phyloP scores from a whole-genome alignment of 2,888 invertebrate genomes.

The Alitta virens region DNA sequence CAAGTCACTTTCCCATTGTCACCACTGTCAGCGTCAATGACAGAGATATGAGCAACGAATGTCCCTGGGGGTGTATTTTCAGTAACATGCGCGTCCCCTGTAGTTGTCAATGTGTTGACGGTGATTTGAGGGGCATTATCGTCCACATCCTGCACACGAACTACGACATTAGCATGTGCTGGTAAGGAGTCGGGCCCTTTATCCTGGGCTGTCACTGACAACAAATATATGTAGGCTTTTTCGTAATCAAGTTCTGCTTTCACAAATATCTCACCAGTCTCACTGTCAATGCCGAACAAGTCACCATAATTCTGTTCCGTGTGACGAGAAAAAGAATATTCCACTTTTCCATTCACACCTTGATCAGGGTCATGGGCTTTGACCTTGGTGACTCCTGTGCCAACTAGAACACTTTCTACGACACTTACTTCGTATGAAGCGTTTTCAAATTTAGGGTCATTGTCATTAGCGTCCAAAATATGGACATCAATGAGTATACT shows the following conservation, averaged over 20 bases:
- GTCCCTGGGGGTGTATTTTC: constrained; percentile 29
- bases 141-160: constrained; percentile 66
- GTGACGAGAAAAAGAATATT: constrained; percentile 24
- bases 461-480: constrained; percentile 28
- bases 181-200: constrained; percentile 65
- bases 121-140: constrained; percentile 86
- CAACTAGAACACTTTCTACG: constrained; percentile 10
- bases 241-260: constrained; percentile 25
- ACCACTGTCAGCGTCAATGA: constrained; percentile 25
- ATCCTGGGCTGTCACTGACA: constrained; percentile 24
- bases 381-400: constrained; percentile 27
- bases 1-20: constrained; percentile 21
- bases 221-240: constrained; percentile 11
- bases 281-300: constrained; percentile 16
- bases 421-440: constrained; percentile 17
- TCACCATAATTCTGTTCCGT: constrained; percentile 17
- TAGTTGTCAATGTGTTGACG: constrained; percentile 79
- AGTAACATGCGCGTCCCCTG: constrained; percentile 61
- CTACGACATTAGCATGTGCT: constrained; percentile 68
- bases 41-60: constrained; percentile 28
- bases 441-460: constrained; percentile 24
- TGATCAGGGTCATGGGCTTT: constrained; percentile 34
- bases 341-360: constrained; percentile 30
- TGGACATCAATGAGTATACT: constrained; percentile 20
- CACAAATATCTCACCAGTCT: constrained; percentile 18